phyloP scores from a whole-genome alignment of 2,113 vertebrate genomes.

The Thomomys bottae region DNA sequence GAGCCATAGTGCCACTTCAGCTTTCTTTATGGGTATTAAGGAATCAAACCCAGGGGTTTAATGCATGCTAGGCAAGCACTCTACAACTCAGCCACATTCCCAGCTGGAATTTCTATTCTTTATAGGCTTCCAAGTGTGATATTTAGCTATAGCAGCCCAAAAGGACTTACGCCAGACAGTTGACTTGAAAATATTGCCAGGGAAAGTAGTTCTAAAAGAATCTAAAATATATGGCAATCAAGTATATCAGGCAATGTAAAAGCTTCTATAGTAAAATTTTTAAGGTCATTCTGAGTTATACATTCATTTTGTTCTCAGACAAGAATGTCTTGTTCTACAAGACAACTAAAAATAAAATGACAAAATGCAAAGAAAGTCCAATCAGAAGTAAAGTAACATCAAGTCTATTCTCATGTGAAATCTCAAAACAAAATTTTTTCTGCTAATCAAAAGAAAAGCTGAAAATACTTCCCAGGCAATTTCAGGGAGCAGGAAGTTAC shows the following conservation, averaged over 20 bases:
- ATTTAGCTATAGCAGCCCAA: neutral
- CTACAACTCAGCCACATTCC: no score
- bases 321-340: neutral
- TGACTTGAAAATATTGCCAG: neutral
- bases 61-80: no score
- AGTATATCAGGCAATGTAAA: neutral
- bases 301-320: no score
- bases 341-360: neutral
- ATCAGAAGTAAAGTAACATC: neutral
- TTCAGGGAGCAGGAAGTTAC: neutral
- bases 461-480: neutral
- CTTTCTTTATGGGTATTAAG: no score
- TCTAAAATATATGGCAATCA: neutral
- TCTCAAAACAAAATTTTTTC: neutral
- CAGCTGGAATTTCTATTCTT: neutral
- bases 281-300: no score
- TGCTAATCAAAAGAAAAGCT: constrained; percentile 9
- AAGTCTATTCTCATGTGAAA: neutral
- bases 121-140: neutral
- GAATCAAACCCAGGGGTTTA: no score
- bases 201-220: constrained; percentile 25
- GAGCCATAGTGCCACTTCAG: no score
- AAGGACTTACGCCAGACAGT: neutral
- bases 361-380: neutral
- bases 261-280: neutral